Evolutionary conservation across 2,797 vertebrate genomes (phyloP).

Genomic region (Pseudochromis fuscus): DNA sequence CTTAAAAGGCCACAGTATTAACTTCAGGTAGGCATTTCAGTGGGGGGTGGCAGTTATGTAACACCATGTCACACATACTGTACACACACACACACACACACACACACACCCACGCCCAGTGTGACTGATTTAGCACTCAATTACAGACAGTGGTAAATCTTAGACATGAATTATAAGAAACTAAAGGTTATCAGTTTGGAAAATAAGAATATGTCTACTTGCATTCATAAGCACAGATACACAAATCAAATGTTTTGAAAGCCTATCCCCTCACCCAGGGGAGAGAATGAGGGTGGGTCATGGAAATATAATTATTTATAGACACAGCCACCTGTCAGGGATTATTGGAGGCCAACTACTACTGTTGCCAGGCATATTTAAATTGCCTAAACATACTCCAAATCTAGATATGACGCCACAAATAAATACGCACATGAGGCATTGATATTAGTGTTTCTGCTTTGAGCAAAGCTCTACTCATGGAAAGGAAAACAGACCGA

Average conservation of each 20-base stretch:
- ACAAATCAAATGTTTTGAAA: not conserved
- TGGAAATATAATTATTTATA: constrained; percentile 52
- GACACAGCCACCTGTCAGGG: constrained; percentile 60
- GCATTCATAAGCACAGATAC: not conserved
- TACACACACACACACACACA: not conserved
- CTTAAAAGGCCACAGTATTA: constrained; percentile 5
- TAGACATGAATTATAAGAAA: not conserved
- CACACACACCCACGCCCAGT: not conserved
- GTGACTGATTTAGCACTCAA: not conserved
- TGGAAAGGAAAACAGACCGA: not conserved
- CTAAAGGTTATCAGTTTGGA: not conserved
- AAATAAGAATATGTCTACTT: not conserved
- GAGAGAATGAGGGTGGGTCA: constrained; percentile 13
- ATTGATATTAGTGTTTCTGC: not conserved
- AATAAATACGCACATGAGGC: constrained; percentile 18
- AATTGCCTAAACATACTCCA: constrained; percentile 11
- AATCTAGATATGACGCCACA: constrained; percentile 50
- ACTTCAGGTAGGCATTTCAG: not conserved
- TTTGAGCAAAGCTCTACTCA: not conserved
- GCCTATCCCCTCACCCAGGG: not conserved
- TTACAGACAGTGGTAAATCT: not conserved
- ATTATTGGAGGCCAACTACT: constrained; percentile 22
- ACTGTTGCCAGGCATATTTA: constrained; percentile 14
- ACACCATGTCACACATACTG: not conserved
- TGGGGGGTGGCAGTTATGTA: constrained; percentile 2